A percentile compares a stretch with the other conserved stretches of the same genome.
Evolutionary conservation across 2,113 vertebrate species (phyloP).

Genomic region (Phocoena sinus): DNA sequence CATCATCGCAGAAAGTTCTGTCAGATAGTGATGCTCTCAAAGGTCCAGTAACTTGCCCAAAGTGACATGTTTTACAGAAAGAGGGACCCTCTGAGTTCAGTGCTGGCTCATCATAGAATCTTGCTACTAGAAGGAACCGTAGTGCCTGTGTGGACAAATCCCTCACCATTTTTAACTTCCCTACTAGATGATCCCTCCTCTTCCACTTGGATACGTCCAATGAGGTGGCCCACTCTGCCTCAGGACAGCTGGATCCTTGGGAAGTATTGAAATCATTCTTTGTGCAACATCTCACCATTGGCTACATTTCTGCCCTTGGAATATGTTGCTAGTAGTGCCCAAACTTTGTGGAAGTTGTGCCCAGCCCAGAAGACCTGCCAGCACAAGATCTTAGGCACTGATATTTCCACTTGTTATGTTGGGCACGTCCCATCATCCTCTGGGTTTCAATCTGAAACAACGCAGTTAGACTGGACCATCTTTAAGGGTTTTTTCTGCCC

Average conservation of each 20-base stretch:
- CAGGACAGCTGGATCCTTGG: slow-evolving; percentile 8
- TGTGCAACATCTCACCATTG: neutral
- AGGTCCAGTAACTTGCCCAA: neutral
- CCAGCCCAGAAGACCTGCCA: neutral
- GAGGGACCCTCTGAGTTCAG: neutral
- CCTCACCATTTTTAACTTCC: neutral
- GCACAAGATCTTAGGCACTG: neutral
- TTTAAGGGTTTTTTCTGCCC: neutral
- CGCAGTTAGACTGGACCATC: neutral
- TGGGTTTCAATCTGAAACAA: neutral
- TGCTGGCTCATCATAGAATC: neutral
- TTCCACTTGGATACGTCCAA: neutral
- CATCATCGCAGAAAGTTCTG: neutral
- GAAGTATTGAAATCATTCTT: neutral
- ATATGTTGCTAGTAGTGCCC: neutral
- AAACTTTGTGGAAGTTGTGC: neutral
- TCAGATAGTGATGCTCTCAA: neutral
- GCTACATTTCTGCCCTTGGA: neutral
- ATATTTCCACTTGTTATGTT: neutral
- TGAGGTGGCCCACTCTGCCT: neutral
- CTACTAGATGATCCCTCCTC: neutral
- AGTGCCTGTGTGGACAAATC: neutral
- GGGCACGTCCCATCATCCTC: neutral
- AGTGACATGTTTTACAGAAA: neutral
- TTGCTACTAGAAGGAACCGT: neutral